A percentile compares a stretch with the other conserved stretches of the same genome.
phyloP scores from a whole-genome alignment of 2,797 vertebrate species.

The Hydrocynus forskahlii region DNA sequence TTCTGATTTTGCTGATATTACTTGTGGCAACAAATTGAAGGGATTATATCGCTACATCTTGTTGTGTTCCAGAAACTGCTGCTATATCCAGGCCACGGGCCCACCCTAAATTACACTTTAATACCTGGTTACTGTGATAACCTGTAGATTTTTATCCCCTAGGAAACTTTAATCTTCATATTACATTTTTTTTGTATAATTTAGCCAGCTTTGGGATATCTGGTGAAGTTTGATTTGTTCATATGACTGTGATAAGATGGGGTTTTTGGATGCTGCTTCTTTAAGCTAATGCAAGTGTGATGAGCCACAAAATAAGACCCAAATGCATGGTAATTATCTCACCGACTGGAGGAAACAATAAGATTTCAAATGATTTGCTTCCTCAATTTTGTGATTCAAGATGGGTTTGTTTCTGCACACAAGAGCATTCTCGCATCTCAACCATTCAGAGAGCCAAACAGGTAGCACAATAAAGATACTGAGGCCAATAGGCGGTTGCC shows the following conservation, averaged over 20 bases:
- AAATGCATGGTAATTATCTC: constrained; percentile 60
- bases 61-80: constrained; percentile 29
- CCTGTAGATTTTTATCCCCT: constrained; percentile 32
- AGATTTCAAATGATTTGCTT: constrained; percentile 44
- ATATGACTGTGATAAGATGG: constrained; percentile 30
- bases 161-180: constrained; percentile 40
- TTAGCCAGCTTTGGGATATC: constrained; percentile 26
- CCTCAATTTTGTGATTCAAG: constrained; percentile 35
- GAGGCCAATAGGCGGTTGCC: constrained; percentile 39
- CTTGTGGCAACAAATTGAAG: constrained; percentile 30
- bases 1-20: constrained; percentile 41
- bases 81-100: constrained; percentile 46
- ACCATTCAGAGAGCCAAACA: constrained; percentile 31
- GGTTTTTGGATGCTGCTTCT: constrained; percentile 41
- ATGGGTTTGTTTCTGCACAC: constrained; percentile 22
- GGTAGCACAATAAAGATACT: constrained; percentile 54
- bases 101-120: constrained; percentile 56
- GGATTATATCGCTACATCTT: background rate
- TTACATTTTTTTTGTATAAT: constrained; percentile 41
- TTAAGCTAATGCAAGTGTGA: constrained; percentile 48
- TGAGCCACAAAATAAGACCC: constrained; percentile 53
- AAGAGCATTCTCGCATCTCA: constrained; percentile 15
- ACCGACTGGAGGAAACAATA: constrained; percentile 45
- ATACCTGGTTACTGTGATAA: constrained; percentile 50
- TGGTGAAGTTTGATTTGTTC: constrained; percentile 38